Conservation (phyloP, 2,888 invertebrate genomes). For the Galeruca laticollis region DNA sequence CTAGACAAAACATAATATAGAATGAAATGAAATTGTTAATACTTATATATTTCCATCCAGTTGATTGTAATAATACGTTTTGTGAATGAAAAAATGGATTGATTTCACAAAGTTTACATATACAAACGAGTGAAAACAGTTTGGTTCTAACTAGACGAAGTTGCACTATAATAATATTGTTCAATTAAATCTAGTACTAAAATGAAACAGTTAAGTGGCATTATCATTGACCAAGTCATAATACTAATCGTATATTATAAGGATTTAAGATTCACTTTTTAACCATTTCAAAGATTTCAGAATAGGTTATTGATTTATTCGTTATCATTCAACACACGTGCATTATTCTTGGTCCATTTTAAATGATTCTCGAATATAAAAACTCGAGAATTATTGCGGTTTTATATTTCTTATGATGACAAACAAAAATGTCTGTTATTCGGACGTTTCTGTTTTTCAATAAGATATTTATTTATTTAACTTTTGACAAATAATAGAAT, state of each 20-base stretch:
- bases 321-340: not conserved
- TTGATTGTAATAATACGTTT: not conserved
- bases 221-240: constrained; percentile 1
- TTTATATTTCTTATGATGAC: not conserved
- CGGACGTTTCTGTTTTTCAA: not conserved
- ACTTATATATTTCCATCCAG: not conserved
- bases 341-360: not conserved
- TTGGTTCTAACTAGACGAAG: constrained; percentile 4
- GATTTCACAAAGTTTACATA: not conserved
- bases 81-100: not conserved
- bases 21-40: too few relatives aligned
- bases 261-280: not conserved
- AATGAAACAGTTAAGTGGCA: constrained; percentile 12
- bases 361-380: not conserved
- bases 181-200: constrained; percentile 6
- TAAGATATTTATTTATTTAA: not conserved
- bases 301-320: too few relatives aligned
- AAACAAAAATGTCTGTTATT: not conserved
- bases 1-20: too few relatives aligned
- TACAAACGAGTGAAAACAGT: constrained; percentile 2
- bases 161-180: too few relatives aligned
- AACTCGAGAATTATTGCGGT: not conserved
- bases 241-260: not conserved
- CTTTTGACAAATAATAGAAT: not conserved
- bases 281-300: too few relatives aligned